Conservation (phyloP, 2,113 vertebrate species). For the Cryptotis parvus region DNA sequence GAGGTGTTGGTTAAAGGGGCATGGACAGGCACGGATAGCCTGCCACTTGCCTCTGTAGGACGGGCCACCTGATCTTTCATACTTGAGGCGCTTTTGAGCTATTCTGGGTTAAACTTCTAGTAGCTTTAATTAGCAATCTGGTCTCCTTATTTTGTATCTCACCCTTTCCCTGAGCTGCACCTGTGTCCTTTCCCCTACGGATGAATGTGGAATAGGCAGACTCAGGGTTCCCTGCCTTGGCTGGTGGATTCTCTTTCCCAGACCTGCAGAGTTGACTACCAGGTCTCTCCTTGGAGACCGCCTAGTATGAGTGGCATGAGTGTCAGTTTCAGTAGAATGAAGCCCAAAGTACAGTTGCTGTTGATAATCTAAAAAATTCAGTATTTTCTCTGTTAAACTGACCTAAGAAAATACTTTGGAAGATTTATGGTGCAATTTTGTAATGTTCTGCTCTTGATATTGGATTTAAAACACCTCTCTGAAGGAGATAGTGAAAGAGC, state of each 20-base stretch:
- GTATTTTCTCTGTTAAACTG: not conserved
- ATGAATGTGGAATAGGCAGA: no score
- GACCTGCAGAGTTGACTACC: not conserved
- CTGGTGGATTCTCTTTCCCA: not conserved
- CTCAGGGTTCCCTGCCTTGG: not conserved
- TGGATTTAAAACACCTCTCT: slow-evolving; percentile 16
- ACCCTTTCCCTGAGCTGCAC: not conserved
- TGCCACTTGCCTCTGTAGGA: not conserved
- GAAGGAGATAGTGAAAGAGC: not conserved
- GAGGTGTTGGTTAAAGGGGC: not conserved
- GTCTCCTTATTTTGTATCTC: slow-evolving; percentile 14
- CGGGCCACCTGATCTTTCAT: not conserved
- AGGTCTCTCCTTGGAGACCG: not conserved
- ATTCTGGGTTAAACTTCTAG: not conserved
- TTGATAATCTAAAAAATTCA: slow-evolving; percentile 40
- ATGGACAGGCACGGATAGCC: not conserved
- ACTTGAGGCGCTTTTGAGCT: not conserved
- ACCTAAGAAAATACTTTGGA: slow-evolving; percentile 3
- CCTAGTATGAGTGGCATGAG: not conserved
- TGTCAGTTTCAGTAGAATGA: slow-evolving; percentile 2
- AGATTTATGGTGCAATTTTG: slow-evolving; percentile 19
- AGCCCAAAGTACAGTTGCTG: not conserved
- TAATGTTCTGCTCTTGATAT: slow-evolving; percentile 21
- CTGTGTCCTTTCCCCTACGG: not conserved
- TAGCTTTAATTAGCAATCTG: not conserved